Evolutionary conservation across 2,797 vertebrate species (phyloP).

Genomic region (Eutrigla gurnardus): DNA sequence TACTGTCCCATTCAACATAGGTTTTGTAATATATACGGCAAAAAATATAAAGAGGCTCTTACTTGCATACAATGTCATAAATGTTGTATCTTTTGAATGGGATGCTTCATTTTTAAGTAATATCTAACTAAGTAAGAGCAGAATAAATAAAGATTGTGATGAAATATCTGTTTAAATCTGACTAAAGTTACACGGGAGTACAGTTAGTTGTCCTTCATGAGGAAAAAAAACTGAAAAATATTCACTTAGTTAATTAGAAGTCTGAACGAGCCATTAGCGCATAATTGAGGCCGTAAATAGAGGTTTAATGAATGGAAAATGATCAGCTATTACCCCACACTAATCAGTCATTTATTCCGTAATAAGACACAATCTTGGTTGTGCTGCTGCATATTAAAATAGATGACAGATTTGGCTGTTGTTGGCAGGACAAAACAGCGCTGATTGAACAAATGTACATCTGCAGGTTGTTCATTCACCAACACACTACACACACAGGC

Average conservation of each 20-base stretch:
- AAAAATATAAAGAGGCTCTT: background rate
- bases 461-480: constrained; percentile 5
- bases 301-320: constrained; percentile 78
- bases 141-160: background rate
- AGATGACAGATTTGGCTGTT: constrained; percentile 30
- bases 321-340: constrained; percentile 60
- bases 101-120: background rate
- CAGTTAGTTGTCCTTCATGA: constrained; percentile 45
- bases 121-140: background rate
- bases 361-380: constrained; percentile 55
- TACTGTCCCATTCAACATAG: background rate
- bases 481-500: background rate
- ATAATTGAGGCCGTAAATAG: constrained; percentile 69
- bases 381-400: constrained; percentile 14
- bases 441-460: constrained; percentile 37
- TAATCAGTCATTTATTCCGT: constrained; percentile 65
- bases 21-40: background rate
- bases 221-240: constrained; percentile 54
- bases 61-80: background rate
- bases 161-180: constrained; percentile 5
- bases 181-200: constrained; percentile 16
- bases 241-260: constrained; percentile 59
- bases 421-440: constrained; percentile 41
- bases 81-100: background rate
- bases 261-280: constrained; percentile 63